Evolutionary conservation across 2,797 vertebrate species (phyloP), one percentile per base, ranked within the genome.

Genomic region (Florisuga fusca): DNA sequence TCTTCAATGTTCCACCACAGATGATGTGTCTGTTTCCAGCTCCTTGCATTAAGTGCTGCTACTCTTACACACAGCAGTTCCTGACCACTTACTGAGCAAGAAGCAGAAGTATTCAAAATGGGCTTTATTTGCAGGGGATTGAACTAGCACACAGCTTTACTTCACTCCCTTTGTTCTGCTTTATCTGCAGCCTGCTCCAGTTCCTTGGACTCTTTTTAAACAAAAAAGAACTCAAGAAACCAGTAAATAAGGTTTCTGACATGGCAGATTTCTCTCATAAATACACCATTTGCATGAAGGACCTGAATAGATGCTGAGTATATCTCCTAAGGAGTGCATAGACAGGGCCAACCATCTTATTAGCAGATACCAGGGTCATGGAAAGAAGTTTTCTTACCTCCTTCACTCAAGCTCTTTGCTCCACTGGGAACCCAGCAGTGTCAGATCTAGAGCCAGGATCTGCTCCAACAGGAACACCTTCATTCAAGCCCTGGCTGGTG

Each of bases 61-160:
- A 0, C 63, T 69, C n/a, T 27, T 27, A 14, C 6, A 51, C 16
- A 2, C 0, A 14, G 36, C 3, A 58, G 26, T 1, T 78, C 86
- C 67, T 83, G 26, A 50, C 34, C 45, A n/a, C 51, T 6, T 25
- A 20, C 51, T 22, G 19, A 54, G 26, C 12, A n/a, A 75, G 54
- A 9, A 82, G 43, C 62, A 73, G n/a, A n/a, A 14, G 38, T 41
- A 41, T 41, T 41, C 38, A 41, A 41, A 41, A 41, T 41, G 13
- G 38, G 38, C 38, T 41, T 41, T 41, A 41, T 41, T 41, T 41
- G 13, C 38, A 41, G 38, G 38, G 38, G 38, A 41, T 41, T 14
- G 14, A 41, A 41, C 38, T 6, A 41, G 38, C 38, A 41, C 38
- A 43, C 29, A 75, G 48, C 18, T 89, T 82, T 34, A 38, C 19